Base-by-base conservation (phyloP, 2,113 vertebrate genomes). In the Macquaria ambigua region DNA sequence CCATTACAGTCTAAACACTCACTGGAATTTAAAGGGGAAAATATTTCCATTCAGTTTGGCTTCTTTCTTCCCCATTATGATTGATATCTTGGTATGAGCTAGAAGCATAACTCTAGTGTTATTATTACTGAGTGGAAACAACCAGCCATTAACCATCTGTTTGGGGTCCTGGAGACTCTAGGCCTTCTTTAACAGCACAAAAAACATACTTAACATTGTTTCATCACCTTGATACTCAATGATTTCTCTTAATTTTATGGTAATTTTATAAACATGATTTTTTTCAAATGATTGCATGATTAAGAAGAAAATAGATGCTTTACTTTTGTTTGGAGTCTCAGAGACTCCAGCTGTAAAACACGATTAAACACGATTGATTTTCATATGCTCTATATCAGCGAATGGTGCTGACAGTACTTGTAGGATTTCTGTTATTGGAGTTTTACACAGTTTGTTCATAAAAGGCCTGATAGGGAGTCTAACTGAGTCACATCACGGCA, bases 1-100 rank as follows among this genome's bases (percentile, higher is more conserved):
- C 81, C 77, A 77, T 74, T 77, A 86, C 82, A 71, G 43, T 34
- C 64, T 69, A 66, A 82, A 80, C n/a, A 82, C 78, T 83, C 6
- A 23, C 34, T 68, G 79, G 80, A 85, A 87, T 87, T 77, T 68
- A 34, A 3, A 85, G 56, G 78, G 59, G n/a, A 71, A 74, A 79
- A 68, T 25, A 25, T 23, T 56, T 79, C 72, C 43, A 62, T 70
- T 79, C 16, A 41, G 11, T 83, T 74, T 73, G 66, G 56, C 48
- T 61, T 20, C 9, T 77, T 77, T 77, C 71, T 63, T 59, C 50
- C 28, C 18, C 1, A 7, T 46, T 55, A 77, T 61, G 62, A 74
- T 62, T 58, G 64, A 83, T 87, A 79, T 74, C 52, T 81, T n/a
- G 3, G 18, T 66, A 21, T 48, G 23, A 69, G 39, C 28, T 12